Evolutionary conservation across 1,140 invertebrate species (phyloP), one percentile per base, ranked within the genome.

Genomic region (Lepidotrigona ventralis): DNA sequence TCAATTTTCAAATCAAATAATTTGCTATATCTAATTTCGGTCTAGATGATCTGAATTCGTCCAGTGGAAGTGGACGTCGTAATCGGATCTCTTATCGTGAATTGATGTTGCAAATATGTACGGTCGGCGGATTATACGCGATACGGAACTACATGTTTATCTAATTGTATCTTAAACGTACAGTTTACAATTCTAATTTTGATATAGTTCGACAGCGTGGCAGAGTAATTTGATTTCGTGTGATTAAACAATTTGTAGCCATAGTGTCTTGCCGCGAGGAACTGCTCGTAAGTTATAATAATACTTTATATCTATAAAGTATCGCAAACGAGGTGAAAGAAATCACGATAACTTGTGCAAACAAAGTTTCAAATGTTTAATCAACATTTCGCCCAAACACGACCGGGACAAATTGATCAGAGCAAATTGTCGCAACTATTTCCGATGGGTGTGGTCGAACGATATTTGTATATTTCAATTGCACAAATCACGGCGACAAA

Each of bases 401-500:
- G 9, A 73, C 0, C 26, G 17, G 39, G 9, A 0, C 11, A 12
- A 39, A 58, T 39, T 15, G 4, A 46, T 75, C 26, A 46, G 2
- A 12, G 26, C n/a, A n/a, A n/a, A n/a, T n/a, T 23, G 80, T 72
- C 26, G 56, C 14, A 39, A 23, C 39, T 69, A 21, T 4, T 46
- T 46, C 46, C 17, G 0, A 9, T n/a, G 8, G 68, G 11, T 69
- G 23, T 46, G n/a, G 46, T 69, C 68, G 15, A 12, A n/a, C n/a
- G 33, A 39, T 46, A 8, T 46, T 11, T 23, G 9, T n/a, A 60
- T n/a, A 60, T n/a, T 60, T 23, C 14, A n/a, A 46, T 9, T 46
- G 8, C 39, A 46, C 39, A 46, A 46, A 46, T 46, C 8, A 46
- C 33, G 26, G n/a, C 66, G 66, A 79, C 79, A 78, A 70, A 74